Conservation (phyloP, 1,140 invertebrate genomes). For the Microplitis demolitor region DNA sequence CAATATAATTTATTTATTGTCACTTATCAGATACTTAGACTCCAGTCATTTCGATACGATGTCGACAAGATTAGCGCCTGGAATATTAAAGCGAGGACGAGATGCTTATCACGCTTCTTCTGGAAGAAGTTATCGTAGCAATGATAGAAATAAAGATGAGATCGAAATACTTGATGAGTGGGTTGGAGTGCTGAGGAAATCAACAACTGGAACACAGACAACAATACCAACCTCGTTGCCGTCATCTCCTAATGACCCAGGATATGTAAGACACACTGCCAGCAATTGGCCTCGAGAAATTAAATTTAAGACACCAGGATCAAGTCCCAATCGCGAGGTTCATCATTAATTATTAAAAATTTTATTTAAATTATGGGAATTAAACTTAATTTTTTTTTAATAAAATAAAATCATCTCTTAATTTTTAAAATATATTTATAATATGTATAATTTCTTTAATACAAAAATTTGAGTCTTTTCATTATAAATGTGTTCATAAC, state of each 20-base stretch:
- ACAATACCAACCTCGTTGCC: constrained; percentile 38
- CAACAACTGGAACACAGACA: constrained; percentile 56
- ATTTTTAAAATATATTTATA: constrained; percentile 41
- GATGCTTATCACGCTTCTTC: constrained; percentile 51
- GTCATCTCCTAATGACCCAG: constrained; percentile 70
- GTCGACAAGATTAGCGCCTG: constrained; percentile 53
- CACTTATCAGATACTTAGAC: constrained; percentile 49
- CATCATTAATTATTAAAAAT: constrained; percentile 15
- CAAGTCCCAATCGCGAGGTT: constrained; percentile 63
- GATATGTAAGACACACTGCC: constrained; percentile 72
- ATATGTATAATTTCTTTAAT: constrained; percentile 44
- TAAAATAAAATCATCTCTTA: constrained; percentile 5
- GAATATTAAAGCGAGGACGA: constrained; percentile 48
- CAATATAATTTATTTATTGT: no score
- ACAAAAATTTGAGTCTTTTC: constrained; percentile 33
- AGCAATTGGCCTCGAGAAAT: constrained; percentile 67
- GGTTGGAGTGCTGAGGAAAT: constrained; percentile 59
- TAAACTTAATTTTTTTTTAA: constrained; percentile 6
- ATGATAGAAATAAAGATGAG: constrained; percentile 45
- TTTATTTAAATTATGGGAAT: neutral
- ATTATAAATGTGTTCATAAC: constrained; percentile 42
- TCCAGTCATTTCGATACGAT: constrained; percentile 60
- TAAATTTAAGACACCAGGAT: constrained; percentile 64
- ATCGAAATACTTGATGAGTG: constrained; percentile 57
- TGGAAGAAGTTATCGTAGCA: constrained; percentile 35